phyloP scores from a whole-genome alignment of 2,113 vertebrate genomes.

The Dolichotis patagonum region DNA sequence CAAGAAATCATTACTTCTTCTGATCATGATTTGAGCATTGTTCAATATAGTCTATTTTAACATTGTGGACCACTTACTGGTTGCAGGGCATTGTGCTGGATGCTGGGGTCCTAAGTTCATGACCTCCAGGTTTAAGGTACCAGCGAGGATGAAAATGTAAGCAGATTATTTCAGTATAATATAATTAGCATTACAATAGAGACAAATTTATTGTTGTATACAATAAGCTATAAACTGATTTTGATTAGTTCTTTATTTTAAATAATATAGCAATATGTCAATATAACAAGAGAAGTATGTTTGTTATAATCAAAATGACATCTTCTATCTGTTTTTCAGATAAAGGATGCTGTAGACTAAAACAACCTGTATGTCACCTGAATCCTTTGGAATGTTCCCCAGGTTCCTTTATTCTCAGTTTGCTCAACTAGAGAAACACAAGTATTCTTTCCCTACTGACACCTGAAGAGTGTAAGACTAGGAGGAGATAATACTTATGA shows the following conservation, averaged over 20 bases:
- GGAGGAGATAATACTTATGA: not conserved
- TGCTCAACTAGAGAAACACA: not conserved
- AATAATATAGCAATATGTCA: not conserved
- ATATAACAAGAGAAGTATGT: not conserved
- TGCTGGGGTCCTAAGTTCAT: not conserved
- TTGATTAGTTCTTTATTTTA: conserved; percentile 26
- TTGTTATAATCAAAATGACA: conserved; percentile 29
- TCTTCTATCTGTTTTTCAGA: not conserved
- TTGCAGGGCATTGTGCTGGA: not conserved
- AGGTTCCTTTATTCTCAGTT: not conserved
- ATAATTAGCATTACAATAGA: not conserved
- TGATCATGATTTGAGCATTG: not conserved
- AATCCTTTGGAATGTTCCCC: not conserved
- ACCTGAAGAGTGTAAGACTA: not conserved
- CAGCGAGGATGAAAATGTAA: not conserved
- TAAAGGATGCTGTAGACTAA: not conserved
- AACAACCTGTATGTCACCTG: not conserved
- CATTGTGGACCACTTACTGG: not conserved
- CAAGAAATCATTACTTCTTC: conserved; percentile 27
- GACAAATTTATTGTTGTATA: conserved; percentile 7
- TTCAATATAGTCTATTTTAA: conserved; percentile 25
- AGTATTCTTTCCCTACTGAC: not conserved
- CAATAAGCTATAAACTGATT: conserved; percentile 39
- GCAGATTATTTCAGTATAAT: not conserved
- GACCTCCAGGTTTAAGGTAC: not conserved